A percentile compares a stretch with the other conserved stretches of the same genome.
These are phyloP conservation scores for Drosophila nr. medialis DNA, from an alignment of 2,888 invertebrate genomes.

Conservation along the genomic window DNA sequence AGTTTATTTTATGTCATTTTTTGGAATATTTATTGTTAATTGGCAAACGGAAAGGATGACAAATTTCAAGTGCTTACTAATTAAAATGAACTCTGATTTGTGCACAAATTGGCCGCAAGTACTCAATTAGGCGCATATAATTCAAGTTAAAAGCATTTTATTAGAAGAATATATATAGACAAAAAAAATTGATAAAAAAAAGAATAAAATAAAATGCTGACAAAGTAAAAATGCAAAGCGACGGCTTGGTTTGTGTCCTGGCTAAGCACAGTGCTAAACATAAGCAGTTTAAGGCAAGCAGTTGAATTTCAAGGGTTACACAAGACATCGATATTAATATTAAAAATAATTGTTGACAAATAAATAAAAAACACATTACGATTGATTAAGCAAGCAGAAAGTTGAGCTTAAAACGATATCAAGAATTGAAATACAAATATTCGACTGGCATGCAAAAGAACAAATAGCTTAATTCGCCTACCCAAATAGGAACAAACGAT, in stretches of 20 bases:
- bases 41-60: conserved; percentile 29
- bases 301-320: background rate
- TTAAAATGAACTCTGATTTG: background rate
- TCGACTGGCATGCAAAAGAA: conserved; percentile 24
- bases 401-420: background rate
- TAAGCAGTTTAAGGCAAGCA: conserved; percentile 16
- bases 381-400: background rate
- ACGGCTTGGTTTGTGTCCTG: conserved; percentile 7
- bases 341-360: background rate
- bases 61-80: conserved; percentile 20
- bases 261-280: background rate
- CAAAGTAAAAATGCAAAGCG: background rate
- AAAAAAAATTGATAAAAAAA: background rate
- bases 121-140: background rate
- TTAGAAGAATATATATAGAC: background rate
- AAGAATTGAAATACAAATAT: background rate
- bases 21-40: conserved; percentile 54
- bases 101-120: background rate
- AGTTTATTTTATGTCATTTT: conserved; percentile 51
- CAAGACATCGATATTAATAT: background rate
- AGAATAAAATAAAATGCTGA: background rate
- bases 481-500: conserved; percentile 50
- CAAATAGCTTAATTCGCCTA: conserved; percentile 43
- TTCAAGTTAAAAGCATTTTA: background rate
- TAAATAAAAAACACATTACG: background rate